These are phyloP conservation scores for Synergus japonicus DNA, from an alignment of 2,888 invertebrate species.

Conservation along the genomic window DNA sequence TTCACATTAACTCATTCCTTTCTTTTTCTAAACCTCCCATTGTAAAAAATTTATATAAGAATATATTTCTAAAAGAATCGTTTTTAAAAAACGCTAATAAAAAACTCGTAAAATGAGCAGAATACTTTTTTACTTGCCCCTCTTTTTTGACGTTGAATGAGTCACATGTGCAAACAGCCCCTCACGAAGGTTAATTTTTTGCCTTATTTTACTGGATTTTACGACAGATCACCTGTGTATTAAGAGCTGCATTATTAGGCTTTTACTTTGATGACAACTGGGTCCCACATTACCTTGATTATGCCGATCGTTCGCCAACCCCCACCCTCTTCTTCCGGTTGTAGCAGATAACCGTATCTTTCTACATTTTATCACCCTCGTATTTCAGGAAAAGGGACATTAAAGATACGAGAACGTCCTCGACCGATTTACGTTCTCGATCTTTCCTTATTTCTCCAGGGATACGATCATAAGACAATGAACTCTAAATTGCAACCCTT, in stretches of 20 bases:
- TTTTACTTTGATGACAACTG: conserved; percentile 62
- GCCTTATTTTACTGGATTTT: conserved; percentile 10
- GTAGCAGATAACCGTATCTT: conserved; percentile 48
- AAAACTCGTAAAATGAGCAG: too few species aligned
- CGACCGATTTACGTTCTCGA: conserved; percentile 44
- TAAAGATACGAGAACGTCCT: conserved; percentile 45
- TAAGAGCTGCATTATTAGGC: conserved; percentile 50
- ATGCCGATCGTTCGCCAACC: conserved; percentile 21
- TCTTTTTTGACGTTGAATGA: conserved; percentile 3
- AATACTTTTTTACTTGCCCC: not conserved
- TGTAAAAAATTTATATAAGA: too few species aligned
- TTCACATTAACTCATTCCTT: not conserved
- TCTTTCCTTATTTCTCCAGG: conserved; percentile 39
- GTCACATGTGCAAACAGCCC: conserved; percentile 14
- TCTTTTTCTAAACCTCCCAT: not conserved
- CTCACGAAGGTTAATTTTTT: not conserved
- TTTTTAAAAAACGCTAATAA: too few species aligned
- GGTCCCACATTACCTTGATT: conserved; percentile 60
- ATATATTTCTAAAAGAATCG: too few species aligned
- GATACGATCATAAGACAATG: conserved; percentile 38
- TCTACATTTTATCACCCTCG: conserved; percentile 61
- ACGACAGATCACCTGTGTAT: conserved; percentile 33
- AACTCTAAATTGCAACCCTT: conserved; percentile 41
- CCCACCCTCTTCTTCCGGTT: conserved; percentile 38
- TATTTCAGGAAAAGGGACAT: conserved; percentile 55